phyloP scores from a whole-genome alignment of 2,797 vertebrate genomes.

The Mus caroli region DNA sequence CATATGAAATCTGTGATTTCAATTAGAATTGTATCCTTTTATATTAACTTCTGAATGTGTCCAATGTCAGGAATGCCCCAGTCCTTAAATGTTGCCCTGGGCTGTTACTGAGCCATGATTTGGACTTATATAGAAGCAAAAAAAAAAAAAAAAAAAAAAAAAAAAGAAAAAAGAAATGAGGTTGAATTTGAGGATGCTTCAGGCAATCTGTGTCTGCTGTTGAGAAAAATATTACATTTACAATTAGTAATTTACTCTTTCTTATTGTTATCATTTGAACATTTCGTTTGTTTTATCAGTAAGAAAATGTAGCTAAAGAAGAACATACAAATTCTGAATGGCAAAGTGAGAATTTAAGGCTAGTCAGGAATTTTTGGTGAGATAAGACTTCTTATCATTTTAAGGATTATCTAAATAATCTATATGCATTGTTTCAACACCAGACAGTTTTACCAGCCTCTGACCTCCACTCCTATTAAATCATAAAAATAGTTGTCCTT shows the following conservation, averaged over 20 bases:
- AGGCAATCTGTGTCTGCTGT: neutral
- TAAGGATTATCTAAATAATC: neutral
- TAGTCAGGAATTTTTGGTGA: neutral
- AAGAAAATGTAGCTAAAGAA: neutral
- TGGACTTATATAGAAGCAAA: neutral
- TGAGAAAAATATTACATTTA: neutral
- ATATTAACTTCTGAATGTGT: neutral
- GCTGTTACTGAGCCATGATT: neutral
- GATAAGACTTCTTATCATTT: neutral
- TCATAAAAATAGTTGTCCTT: neutral
- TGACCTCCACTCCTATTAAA: neutral
- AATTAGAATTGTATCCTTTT: neutral
- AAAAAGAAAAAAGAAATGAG: neutral
- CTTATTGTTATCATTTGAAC: neutral
- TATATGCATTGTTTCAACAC: neutral
- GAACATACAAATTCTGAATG: neutral
- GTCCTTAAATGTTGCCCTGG: neutral
- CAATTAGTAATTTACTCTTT: neutral
- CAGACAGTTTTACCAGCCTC: neutral
- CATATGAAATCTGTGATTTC: neutral
- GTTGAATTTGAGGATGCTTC: conserved; percentile 15
- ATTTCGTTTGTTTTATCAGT: neutral
- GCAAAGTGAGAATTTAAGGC: neutral
- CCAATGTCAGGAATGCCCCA: neutral
- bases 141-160: neutral